Conservation (phyloP, 2,888 invertebrate genomes). For the Drosophila melanosoma region DNA sequence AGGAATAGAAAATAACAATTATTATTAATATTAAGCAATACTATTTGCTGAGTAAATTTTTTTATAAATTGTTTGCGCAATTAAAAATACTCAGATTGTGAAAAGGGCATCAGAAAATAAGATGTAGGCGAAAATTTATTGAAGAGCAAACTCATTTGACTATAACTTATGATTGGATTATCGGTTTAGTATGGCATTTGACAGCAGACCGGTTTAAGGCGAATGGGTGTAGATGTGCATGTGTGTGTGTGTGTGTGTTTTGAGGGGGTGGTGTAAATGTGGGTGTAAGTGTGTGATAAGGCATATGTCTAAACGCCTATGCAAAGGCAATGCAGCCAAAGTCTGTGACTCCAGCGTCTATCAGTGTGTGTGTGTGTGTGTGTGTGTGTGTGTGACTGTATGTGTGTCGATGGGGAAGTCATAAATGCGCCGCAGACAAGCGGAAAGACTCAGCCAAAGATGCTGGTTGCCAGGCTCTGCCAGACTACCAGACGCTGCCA, state of each 20-base stretch:
- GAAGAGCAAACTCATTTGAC: slow-evolving; percentile 80
- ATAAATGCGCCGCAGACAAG: slow-evolving; percentile 79
- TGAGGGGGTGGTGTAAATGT: slow-evolving; percentile 15
- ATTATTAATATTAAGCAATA: not conserved
- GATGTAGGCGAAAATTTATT: slow-evolving; percentile 71
- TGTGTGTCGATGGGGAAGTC: slow-evolving; percentile 55
- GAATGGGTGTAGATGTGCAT: slow-evolving; percentile 11
- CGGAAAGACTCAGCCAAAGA: slow-evolving; percentile 71
- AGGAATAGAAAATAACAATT: not conserved
- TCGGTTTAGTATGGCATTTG: slow-evolving; percentile 81
- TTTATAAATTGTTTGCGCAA: not conserved
- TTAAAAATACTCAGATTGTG: not conserved
- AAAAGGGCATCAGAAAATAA: slow-evolving; percentile 32
- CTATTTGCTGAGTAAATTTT: not conserved
- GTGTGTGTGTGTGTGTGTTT: slow-evolving; percentile 33
- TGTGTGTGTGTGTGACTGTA: slow-evolving; percentile 13
- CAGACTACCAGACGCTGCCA: slow-evolving; percentile 21
- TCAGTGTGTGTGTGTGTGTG: slow-evolving; percentile 1
- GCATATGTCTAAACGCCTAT: slow-evolving; percentile 76
- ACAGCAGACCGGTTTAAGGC: slow-evolving; percentile 54
- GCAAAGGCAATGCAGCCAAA: slow-evolving; percentile 62
- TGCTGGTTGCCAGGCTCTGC: slow-evolving; percentile 66
- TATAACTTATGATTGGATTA: slow-evolving; percentile 81
- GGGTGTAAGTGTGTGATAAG: slow-evolving; percentile 65
- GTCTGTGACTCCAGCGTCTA: slow-evolving; percentile 20